A percentile compares a stretch with the other conserved stretches of the same genome.
These are phyloP conservation scores for Rotaria macrura DNA, from an alignment of 2,888 invertebrate species.

Conservation along the genomic window DNA sequence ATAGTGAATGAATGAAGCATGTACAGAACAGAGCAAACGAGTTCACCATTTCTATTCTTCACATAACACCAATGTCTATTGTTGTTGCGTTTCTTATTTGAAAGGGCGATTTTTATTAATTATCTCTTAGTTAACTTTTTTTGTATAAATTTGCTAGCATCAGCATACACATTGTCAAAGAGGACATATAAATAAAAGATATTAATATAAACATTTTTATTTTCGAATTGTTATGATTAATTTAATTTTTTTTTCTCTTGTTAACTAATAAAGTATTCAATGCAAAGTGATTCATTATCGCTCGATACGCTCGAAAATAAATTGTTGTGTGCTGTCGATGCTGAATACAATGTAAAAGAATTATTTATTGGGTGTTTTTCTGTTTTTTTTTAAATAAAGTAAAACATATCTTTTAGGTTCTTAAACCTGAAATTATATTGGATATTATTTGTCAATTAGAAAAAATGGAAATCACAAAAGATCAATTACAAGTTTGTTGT, in stretches of 20 bases:
- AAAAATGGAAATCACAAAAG: background rate
- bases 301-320: slow-evolving; percentile 1
- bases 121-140: too few relatives aligned
- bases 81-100: background rate
- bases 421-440: background rate
- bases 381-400: background rate
- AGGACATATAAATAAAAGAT: too few relatives aligned
- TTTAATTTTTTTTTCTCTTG: background rate
- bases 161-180: background rate
- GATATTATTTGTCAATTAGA: slow-evolving; percentile 17
- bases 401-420: background rate
- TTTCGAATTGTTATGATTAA: background rate
- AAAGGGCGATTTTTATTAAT: too few relatives aligned
- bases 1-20: background rate
- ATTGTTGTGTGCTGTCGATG: slow-evolving; percentile 4
- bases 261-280: background rate
- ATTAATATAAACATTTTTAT: background rate
- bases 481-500: slow-evolving; percentile 5
- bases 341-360: background rate
- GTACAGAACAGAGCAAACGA: background rate
- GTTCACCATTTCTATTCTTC: background rate
- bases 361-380: background rate
- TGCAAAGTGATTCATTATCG: background rate
- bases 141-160: too few relatives aligned
- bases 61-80: background rate